A percentile compares a stretch with the other conserved stretches of the same genome.
Conservation (phyloP, 2,797 vertebrate species). For the Sebastes matsubarae region DNA sequence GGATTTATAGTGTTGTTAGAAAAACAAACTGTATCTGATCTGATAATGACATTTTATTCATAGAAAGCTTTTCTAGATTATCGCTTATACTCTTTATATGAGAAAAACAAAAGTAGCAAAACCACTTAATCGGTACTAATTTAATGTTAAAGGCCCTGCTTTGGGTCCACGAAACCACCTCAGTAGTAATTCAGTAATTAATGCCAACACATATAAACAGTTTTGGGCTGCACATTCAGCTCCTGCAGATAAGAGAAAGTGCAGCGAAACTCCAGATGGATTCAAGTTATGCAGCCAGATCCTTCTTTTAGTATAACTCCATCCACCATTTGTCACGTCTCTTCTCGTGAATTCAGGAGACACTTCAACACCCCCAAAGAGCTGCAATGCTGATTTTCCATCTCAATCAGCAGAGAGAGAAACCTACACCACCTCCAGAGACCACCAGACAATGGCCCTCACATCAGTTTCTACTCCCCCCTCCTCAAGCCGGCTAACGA, state of each 20-base stretch:
- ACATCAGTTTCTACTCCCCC: constrained; percentile 45
- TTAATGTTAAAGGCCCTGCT: background rate
- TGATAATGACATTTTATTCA: background rate
- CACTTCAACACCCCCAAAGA: constrained; percentile 46
- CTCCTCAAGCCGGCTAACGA: constrained; percentile 43
- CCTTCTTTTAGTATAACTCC: background rate
- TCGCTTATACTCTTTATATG: background rate
- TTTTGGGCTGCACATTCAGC: background rate
- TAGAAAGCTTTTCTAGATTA: background rate
- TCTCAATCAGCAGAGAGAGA: constrained; percentile 66
- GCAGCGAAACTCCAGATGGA: background rate
- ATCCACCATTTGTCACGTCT: constrained; percentile 38
- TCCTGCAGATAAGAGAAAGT: background rate
- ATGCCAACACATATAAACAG: background rate
- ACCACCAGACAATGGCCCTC: constrained; percentile 63
- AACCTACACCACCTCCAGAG: constrained; percentile 62
- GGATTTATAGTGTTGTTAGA: background rate
- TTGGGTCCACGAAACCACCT: background rate
- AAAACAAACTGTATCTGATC: constrained; percentile 11
- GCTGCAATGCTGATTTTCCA: constrained; percentile 59
- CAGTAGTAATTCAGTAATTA: background rate
- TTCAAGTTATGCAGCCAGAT: constrained; percentile 10
- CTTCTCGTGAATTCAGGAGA: constrained; percentile 37
- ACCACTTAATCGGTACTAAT: background rate
- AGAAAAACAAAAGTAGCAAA: background rate